Percentiles rank a stretch among this genome's conserved stretches.
Evolutionary conservation across 2,113 vertebrate genomes (phyloP).

Genomic region (Recurvirostra avosetta): DNA sequence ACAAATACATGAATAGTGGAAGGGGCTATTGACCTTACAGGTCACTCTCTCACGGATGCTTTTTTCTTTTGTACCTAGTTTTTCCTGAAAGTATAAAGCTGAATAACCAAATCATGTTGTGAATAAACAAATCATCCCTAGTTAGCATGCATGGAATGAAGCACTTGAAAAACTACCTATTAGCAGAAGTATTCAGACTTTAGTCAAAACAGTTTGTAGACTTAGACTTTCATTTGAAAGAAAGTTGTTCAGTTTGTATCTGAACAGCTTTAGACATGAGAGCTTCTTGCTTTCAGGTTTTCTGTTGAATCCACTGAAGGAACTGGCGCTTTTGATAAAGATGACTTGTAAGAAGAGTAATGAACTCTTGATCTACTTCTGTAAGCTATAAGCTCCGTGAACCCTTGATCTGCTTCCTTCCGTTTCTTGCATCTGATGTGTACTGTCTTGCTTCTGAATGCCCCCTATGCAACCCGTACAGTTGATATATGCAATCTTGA

Average conservation of each 20-base stretch:
- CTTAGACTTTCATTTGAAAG: not conserved
- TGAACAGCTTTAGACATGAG: not conserved
- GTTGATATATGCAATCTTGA: not conserved
- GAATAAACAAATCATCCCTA: conserved; percentile 36
- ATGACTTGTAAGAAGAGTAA: not conserved
- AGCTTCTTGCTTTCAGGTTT: not conserved
- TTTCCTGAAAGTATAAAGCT: conserved; percentile 14
- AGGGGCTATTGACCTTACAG: conserved; percentile 28
- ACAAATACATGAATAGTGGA: not conserved
- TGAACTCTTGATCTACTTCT: not conserved
- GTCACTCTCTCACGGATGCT: not conserved
- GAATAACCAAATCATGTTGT: conserved; percentile 16
- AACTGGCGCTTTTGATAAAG: not conserved
- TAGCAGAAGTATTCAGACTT: not conserved
- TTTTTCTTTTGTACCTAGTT: conserved; percentile 17
- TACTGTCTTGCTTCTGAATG: not conserved
- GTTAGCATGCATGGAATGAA: not conserved
- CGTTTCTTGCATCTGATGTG: not conserved
- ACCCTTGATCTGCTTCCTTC: not conserved
- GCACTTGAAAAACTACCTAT: not conserved
- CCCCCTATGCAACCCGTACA: not conserved
- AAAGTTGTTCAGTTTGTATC: not conserved
- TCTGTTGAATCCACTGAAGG: not conserved
- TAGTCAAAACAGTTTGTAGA: not conserved
- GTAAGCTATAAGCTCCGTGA: not conserved